A percentile compares a stretch with the other conserved stretches of the same genome.
phyloP scores from a whole-genome alignment of 1,140 invertebrate species.

The Heterodera schachtii region DNA sequence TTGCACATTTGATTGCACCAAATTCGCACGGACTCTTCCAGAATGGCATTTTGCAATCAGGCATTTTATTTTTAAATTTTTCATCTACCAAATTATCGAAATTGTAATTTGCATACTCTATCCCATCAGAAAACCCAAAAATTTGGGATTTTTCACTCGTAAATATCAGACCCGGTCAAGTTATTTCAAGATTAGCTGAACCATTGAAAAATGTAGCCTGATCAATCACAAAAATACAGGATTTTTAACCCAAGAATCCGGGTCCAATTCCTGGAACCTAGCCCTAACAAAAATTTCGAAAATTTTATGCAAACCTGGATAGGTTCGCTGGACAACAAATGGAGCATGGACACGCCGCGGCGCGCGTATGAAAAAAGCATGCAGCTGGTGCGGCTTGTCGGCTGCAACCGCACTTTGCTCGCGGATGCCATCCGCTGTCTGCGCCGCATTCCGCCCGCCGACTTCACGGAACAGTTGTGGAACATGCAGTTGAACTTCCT shows the following conservation, averaged over 20 bases:
- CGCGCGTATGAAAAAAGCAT: constrained; percentile 54
- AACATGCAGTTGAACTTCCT: constrained; percentile 53
- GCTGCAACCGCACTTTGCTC: constrained; percentile 51
- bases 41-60: constrained; percentile 73
- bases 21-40: constrained; percentile 81
- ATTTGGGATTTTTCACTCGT: no score
- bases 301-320: no score
- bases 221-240: no score
- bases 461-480: constrained; percentile 59
- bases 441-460: constrained; percentile 36
- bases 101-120: no score
- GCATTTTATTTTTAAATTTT: constrained; percentile 42
- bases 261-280: no score
- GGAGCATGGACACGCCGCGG: constrained; percentile 63
- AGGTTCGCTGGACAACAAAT: constrained; percentile 54
- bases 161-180: neutral
- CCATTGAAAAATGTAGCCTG: neutral
- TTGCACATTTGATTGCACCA: constrained; percentile 87
- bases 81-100: no score
- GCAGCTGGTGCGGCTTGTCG: constrained; percentile 56
- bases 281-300: no score
- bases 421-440: constrained; percentile 45
- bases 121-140: no score
- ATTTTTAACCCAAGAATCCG: no score
- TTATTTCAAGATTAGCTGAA: neutral